phyloP scores from a whole-genome alignment of 2,888 invertebrate species.

The Drosophila acutilabella region DNA sequence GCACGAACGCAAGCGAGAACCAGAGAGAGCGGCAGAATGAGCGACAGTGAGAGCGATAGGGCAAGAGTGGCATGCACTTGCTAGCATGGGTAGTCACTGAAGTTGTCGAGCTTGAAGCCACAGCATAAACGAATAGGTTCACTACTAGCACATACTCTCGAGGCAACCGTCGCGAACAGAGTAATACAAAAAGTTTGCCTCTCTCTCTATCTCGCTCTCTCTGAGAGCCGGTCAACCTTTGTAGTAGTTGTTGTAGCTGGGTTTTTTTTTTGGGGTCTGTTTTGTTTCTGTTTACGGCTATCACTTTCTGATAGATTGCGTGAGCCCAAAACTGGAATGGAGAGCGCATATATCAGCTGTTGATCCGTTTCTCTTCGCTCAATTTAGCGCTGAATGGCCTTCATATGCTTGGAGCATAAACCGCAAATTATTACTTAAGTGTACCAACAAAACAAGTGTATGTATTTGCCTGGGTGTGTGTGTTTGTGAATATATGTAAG shows the following conservation, averaged over 20 bases:
- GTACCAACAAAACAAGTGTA: background rate
- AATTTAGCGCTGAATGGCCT: constrained; percentile 39
- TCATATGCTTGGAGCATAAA: constrained; percentile 28
- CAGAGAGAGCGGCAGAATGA: background rate
- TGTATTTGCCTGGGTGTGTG: background rate
- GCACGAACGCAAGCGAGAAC: constrained; percentile 27
- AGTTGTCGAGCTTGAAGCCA: background rate
- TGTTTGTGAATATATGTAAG: no score
- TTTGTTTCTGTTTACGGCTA: constrained; percentile 32
- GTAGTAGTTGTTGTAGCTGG: constrained; percentile 3
- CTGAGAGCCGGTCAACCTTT: background rate
- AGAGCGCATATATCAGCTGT: constrained; percentile 48
- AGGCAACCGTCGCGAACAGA: background rate
- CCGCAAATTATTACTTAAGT: constrained; percentile 32
- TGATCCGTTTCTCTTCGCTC: constrained; percentile 42
- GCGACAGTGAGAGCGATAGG: background rate
- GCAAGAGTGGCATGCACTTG: constrained; percentile 1
- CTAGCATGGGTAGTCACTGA: background rate
- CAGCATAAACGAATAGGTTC: no score
- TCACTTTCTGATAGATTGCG: constrained; percentile 37
- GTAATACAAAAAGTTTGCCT: background rate
- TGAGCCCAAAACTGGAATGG: constrained; percentile 30
- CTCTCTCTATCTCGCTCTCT: background rate
- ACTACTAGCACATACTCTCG: background rate
- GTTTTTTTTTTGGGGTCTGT: constrained; percentile 20